A percentile compares a stretch with the other conserved stretches of the same genome.
phyloP scores from a whole-genome alignment of 2,797 vertebrate genomes.

The Triplophysa yarkandensis region DNA sequence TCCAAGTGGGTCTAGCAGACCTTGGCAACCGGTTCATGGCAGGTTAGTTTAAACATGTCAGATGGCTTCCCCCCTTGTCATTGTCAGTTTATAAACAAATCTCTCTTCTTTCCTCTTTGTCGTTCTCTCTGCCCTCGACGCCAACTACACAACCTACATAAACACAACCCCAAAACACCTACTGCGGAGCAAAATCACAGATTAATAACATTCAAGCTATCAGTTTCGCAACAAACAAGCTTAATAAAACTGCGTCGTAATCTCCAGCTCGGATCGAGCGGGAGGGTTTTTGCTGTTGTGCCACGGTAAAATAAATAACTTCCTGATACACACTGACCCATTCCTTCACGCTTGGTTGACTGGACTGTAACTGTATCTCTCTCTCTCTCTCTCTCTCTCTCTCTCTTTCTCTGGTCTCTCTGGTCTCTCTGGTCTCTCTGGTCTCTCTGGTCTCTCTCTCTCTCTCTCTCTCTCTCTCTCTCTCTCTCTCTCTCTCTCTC shows the following conservation, averaged over 20 bases:
- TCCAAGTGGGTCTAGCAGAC: conserved; percentile 44
- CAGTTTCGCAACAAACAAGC: conserved; percentile 8
- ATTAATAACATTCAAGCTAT: conserved; percentile 1
- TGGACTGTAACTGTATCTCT: conserved; percentile 54
- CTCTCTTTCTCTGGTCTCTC: conserved; percentile 16
- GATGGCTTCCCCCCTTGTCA: conserved; percentile 59
- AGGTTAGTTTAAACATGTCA: conserved; percentile 68
- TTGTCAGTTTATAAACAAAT: conserved; percentile 55
- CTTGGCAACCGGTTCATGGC: conserved; percentile 50
- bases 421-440: no score
- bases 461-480: background rate
- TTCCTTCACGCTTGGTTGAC: conserved; percentile 61
- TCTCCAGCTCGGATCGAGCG: conserved; percentile 41
- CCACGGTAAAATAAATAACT: conserved; percentile 59
- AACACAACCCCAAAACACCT: conserved; percentile 25
- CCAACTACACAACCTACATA: conserved; percentile 12
- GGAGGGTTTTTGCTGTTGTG: conserved; percentile 42
- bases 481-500: conserved; percentile 15
- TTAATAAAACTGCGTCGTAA: conserved; percentile 20
- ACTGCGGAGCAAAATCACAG: background rate
- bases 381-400: conserved; percentile 30
- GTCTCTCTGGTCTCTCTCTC: background rate
- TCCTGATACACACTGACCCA: conserved; percentile 58
- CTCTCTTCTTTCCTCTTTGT: conserved; percentile 29
- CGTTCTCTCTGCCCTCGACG: background rate